Evolutionary conservation across 2,797 vertebrate genomes (phyloP), one percentile per base, ranked within the genome.

Genomic region (Scleropages formosus): DNA sequence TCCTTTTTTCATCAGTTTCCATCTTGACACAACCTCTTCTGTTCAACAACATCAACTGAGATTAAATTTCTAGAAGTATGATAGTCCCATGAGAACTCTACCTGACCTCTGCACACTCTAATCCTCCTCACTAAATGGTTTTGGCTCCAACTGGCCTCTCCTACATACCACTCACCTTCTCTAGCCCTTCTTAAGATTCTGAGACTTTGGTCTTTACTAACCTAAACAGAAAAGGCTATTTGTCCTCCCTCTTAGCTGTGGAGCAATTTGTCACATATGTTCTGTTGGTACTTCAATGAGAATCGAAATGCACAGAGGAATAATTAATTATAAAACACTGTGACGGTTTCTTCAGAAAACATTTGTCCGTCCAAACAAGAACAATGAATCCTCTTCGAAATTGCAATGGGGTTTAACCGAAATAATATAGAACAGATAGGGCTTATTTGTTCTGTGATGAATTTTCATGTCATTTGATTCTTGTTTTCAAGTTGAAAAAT

Each of bases 1-100:
- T 67, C 39, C 31, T 65, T 10, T 59, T 65, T 24, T 76, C 47
- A 26, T 53, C 46, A 24, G 56, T 53, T 72, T 77, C 70, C 39
- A 67, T 73, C 61, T 59, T n/a, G 46, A 39, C 22, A 66, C 46
- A 26, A 73, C 53, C 63, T 69, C 44, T 46, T 66, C 31, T 61
- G 69, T 46, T 61, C 66, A 77, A 77, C 76, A 75, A 72, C 66
- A 60, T 69, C 71, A 68, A 59, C 64, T 51, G 24, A 44, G 67
- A 72, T 68, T 65, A 66, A 74, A 74, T 78, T 74, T 51, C 75
- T 75, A 75, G 72, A 72, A 75, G 75, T 75, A 78, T 78, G 71
- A 68, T 65, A 72, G 74, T 44, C 69, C 60, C 63, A 47, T 53
- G 47, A 69, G 64, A 58, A 56, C 60, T 60, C 62, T 75, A 47